Conservation (phyloP, 2,797 vertebrate genomes). For the Neoniphon sammara region DNA sequence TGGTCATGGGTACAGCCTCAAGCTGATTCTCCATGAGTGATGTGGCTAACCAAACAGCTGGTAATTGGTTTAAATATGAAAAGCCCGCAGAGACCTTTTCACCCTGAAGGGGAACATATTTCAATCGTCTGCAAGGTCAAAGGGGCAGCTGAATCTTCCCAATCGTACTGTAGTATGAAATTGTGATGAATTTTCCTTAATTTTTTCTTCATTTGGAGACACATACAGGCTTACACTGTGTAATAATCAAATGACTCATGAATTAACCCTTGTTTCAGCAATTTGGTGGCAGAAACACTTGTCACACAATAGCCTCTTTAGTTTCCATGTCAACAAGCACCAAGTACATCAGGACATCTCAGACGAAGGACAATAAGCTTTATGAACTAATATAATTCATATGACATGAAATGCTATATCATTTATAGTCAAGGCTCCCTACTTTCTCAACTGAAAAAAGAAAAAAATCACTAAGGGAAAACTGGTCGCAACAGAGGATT, state of each 20-base stretch:
- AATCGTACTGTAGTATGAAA: conserved; percentile 25
- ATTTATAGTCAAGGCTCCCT: not conserved
- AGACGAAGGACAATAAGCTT: conserved; percentile 20
- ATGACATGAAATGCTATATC: not conserved
- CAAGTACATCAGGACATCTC: conserved; percentile 14
- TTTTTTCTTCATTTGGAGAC: not conserved
- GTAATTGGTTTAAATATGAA: conserved; percentile 36
- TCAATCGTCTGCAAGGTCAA: conserved; percentile 30
- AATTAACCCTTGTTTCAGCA: conserved; percentile 41
- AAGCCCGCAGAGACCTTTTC: conserved; percentile 17
- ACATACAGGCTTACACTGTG: conserved; percentile 15
- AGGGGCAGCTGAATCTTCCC: not conserved
- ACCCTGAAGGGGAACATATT: not conserved
- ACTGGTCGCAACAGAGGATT: conserved; percentile 50
- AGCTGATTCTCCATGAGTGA: conserved; percentile 23
- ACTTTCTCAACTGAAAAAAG: conserved; percentile 29
- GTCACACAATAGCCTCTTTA: conserved; percentile 58
- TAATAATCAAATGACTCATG: conserved; percentile 42
- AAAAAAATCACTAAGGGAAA: conserved; percentile 18
- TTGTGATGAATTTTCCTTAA: not conserved
- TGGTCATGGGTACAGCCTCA: conserved; percentile 12
- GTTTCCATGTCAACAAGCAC: conserved; percentile 74
- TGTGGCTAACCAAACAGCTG: conserved; percentile 30
- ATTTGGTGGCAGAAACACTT: conserved; percentile 43
- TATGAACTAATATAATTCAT: conserved; percentile 18